Conservation (phyloP, 2,888 invertebrate species). For the Sepiola atlantica region DNA sequence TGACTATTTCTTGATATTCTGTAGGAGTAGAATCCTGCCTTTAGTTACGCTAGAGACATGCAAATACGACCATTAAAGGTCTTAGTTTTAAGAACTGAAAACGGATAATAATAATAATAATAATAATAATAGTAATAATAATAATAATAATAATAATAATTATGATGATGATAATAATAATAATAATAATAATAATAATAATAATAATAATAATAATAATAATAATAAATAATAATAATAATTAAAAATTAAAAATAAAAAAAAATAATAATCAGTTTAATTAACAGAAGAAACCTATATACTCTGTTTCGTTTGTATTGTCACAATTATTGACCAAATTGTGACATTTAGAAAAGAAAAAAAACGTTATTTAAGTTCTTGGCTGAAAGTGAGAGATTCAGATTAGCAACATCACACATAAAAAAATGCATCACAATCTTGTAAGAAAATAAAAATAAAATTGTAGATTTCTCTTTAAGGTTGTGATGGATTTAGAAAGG, state of each 20-base stretch:
- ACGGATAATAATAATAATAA: not conserved
- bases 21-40: not conserved
- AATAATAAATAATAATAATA: not conserved
- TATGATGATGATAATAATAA: too few relatives aligned
- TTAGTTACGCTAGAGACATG: not conserved
- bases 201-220: not conserved
- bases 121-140: not conserved
- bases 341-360: not conserved
- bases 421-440: not conserved
- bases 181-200: not conserved
- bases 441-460: constrained; percentile 20
- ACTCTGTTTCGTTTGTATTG: not conserved
- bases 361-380: not conserved
- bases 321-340: constrained; percentile 5
- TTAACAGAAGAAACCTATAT: not conserved
- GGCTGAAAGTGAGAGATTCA: not conserved
- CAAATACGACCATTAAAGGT: not conserved
- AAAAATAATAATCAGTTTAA: not conserved
- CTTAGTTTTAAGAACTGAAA: not conserved
- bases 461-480: not conserved
- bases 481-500: not conserved
- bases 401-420: not conserved
- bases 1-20: not conserved
- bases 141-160: not conserved
- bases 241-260: not conserved